Percentiles rank a stretch among this genome's conserved stretches.
phyloP scores from a whole-genome alignment of 2,888 invertebrate genomes.

The Nephrotoma flavescens region DNA sequence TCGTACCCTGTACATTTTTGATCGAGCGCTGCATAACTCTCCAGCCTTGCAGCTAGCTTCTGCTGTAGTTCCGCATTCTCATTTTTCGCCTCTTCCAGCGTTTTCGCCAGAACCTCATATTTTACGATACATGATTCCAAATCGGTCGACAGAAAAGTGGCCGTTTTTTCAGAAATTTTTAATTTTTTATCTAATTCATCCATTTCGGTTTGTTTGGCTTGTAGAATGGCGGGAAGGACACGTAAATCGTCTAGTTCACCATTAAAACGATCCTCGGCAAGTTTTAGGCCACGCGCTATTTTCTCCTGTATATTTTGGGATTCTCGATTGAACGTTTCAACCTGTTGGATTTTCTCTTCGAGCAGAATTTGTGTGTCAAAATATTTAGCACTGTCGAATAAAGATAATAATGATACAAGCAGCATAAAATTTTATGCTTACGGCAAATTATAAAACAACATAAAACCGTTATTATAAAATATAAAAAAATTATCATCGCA shows the following conservation, averaged over 20 bases:
- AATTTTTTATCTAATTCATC: conserved; percentile 11
- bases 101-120: conserved; percentile 12
- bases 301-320: neutral
- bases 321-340: neutral
- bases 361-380: neutral
- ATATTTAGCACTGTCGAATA: neutral
- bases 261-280: conserved; percentile 11
- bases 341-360: neutral
- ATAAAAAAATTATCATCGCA: neutral
- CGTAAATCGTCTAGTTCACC: conserved; percentile 12
- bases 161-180: conserved; percentile 12
- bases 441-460: neutral
- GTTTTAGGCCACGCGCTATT: conserved; percentile 5
- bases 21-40: neutral
- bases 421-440: neutral
- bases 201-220: conserved; percentile 11
- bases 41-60: neutral
- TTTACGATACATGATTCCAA: conserved; percentile 13
- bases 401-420: neutral
- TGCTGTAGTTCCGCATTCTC: conserved; percentile 6
- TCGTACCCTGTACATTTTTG: conserved; percentile 5
- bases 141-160: conserved; percentile 10
- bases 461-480: neutral
- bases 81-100: conserved; percentile 8
- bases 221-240: conserved; percentile 11